These are phyloP conservation scores for Chaetops frenatus DNA, from an alignment of 2,113 vertebrate species.

Conservation along the genomic window DNA sequence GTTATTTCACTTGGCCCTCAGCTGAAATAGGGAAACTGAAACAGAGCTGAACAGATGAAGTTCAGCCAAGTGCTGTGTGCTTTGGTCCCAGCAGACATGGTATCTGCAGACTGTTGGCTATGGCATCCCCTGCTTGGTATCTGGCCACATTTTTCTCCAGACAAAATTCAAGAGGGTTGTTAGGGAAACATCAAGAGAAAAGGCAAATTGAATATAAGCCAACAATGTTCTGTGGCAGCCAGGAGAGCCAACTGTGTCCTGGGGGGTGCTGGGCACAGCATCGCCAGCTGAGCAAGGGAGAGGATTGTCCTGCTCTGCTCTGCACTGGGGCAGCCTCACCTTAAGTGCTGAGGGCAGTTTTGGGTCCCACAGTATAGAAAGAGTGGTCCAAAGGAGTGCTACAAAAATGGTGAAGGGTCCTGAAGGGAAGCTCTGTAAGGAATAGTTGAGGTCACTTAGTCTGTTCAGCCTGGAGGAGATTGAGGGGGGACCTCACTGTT, in stretches of 20 bases:
- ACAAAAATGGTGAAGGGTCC: background rate
- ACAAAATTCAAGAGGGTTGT: background rate
- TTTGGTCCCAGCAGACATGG: background rate
- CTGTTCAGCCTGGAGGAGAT: background rate
- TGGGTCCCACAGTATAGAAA: background rate
- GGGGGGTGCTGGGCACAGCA: background rate
- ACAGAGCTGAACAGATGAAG: background rate
- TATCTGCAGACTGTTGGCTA: background rate
- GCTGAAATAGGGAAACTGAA: background rate
- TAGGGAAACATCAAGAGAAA: background rate
- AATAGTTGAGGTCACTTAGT: background rate
- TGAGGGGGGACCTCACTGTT: background rate
- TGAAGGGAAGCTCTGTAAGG: background rate
- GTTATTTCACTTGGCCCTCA: background rate
- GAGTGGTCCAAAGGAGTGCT: background rate
- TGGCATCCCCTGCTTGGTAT: background rate
- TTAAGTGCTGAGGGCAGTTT: background rate
- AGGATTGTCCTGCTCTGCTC: background rate
- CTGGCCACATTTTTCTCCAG: background rate
- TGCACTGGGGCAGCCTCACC: background rate
- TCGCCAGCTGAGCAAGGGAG: fast-evolving
- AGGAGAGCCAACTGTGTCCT: background rate
- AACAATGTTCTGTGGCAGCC: background rate
- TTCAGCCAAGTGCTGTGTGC: background rate
- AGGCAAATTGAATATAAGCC: background rate